phyloP scores from a whole-genome alignment of 2,113 vertebrate species.

The Lampris incognitus region DNA sequence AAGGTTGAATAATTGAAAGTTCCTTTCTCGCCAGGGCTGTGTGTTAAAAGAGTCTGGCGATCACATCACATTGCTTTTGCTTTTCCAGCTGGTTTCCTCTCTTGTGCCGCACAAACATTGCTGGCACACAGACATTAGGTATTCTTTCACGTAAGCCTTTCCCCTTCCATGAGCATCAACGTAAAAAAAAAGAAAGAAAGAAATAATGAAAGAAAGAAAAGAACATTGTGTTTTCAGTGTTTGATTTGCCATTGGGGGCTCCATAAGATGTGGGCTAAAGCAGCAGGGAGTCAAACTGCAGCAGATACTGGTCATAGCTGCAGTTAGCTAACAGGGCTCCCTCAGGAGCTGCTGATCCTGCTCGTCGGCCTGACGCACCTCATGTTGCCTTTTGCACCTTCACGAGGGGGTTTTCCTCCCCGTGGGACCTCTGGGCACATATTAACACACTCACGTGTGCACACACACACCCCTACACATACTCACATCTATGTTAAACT shows the following conservation, averaged over 20 bases:
- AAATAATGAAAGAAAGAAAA: slow-evolving; percentile 70
- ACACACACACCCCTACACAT: neutral
- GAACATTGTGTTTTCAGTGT: slow-evolving; percentile 70
- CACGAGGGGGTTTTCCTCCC: slow-evolving; percentile 52
- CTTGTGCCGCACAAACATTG: slow-evolving; percentile 46
- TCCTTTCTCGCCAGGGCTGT: slow-evolving; percentile 63
- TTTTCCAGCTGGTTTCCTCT: slow-evolving; percentile 70
- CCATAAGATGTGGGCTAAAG: slow-evolving; percentile 61
- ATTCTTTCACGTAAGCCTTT: slow-evolving; percentile 70
- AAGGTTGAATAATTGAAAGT: slow-evolving; percentile 78
- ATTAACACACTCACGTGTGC: neutral
- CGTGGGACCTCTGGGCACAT: slow-evolving; percentile 15
- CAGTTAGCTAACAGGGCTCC: slow-evolving; percentile 65
- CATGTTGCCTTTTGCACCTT: slow-evolving; percentile 73
- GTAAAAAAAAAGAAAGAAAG: slow-evolving; percentile 19
- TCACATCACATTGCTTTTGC: slow-evolving; percentile 74
- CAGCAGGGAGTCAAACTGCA: slow-evolving; percentile 66
- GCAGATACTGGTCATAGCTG: slow-evolving; percentile 63
- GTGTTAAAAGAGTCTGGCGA: slow-evolving; percentile 69
- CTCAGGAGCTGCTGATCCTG: slow-evolving; percentile 34
- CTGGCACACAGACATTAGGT: slow-evolving; percentile 68
- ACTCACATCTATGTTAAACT: neutral
- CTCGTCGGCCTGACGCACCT: slow-evolving; percentile 71
- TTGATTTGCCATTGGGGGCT: slow-evolving; percentile 70
- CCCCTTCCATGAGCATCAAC: slow-evolving; percentile 62